These are phyloP conservation scores for Marmota flaviventris DNA, from an alignment of 2,113 vertebrate genomes.

Conservation along the genomic window DNA sequence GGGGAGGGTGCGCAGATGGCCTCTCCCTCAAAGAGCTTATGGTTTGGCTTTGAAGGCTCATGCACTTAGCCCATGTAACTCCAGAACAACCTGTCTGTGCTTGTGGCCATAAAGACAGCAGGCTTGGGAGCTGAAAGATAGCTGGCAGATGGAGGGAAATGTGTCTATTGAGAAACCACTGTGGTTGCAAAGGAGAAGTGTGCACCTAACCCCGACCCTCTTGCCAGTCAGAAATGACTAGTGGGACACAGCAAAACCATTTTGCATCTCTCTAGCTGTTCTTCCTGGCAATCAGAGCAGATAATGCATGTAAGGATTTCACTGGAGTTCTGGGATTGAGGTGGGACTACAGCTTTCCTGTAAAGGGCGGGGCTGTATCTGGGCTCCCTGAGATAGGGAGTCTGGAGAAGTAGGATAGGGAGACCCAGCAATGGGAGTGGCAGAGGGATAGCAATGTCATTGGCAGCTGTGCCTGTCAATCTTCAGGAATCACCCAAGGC, in stretches of 20 bases:
- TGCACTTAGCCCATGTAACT: not conserved
- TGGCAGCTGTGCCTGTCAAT: not conserved
- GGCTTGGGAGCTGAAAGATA: accelerated
- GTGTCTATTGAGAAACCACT: not conserved
- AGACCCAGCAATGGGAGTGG: not conserved
- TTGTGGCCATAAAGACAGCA: not conserved
- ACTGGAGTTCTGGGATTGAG: not conserved
- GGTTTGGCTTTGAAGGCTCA: not conserved
- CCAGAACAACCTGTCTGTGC: not conserved
- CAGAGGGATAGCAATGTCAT: not conserved
- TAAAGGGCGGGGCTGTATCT: not conserved
- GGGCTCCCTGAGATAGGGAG: not conserved
- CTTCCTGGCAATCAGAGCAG: not conserved
- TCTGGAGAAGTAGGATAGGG: too few relatives aligned
- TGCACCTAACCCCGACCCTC: accelerated
- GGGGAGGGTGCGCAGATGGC: not conserved
- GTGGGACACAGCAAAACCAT: not conserved
- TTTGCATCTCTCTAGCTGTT: not conserved
- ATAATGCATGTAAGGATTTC: not conserved
- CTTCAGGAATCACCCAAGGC: not conserved
- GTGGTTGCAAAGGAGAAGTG: not conserved
- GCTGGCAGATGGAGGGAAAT: not conserved
- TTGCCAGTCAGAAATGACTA: not conserved
- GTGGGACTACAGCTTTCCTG: not conserved
- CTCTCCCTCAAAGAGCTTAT: not conserved